Evolutionary conservation across 1,140 invertebrate species (phyloP), one percentile per base, ranked within the genome.

Genomic region (Plectus sambesii): DNA sequence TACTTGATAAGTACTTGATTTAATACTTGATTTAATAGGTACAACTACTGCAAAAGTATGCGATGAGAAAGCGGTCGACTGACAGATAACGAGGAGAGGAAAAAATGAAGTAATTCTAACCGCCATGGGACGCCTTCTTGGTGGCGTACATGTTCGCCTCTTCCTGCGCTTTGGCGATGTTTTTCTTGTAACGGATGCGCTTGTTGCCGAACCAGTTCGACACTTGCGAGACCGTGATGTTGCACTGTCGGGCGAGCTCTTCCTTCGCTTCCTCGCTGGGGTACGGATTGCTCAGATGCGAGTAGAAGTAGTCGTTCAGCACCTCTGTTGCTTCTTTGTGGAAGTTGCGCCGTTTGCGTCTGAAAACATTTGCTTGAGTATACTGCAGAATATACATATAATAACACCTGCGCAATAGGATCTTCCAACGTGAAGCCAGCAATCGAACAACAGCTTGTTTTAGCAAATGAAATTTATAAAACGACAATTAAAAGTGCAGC

Each of bases 141-240:
- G 92, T 90, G 56, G 92, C 92, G 72, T 99, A 99, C 60, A 99
- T 76, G 74, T 96, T 97, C 29, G 94, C 71, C 51, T 72, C 70
- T 47, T 72, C 70, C 54, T 73, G 70, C 3, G 66, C 70, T 53
- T 75, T 75, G 23, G 68, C 68, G 30, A 75, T 70, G 47, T 73
- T 73, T 51, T 75, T 75, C 66, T 75, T 75, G 59, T 74, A 76
- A 17, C 74, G 66, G 53, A 75, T 76, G 40, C 74, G 62, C 55
- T 74, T 75, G 60, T 75, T 76, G 12, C 74, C 74, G 59, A 75
- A 75, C 74, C 74, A 75, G 59, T 75, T 75, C 20, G 72, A 73
- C n/a, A 75, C 72, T 73, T 74, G 59, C 12, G 59, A 72, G 3
- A 75, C 71, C 27, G 72, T 73, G 22, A 75, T 73, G 23, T 68